Evolutionary conservation across 1,140 invertebrate genomes (phyloP).

Genomic region (Dendroctonus valens): DNA sequence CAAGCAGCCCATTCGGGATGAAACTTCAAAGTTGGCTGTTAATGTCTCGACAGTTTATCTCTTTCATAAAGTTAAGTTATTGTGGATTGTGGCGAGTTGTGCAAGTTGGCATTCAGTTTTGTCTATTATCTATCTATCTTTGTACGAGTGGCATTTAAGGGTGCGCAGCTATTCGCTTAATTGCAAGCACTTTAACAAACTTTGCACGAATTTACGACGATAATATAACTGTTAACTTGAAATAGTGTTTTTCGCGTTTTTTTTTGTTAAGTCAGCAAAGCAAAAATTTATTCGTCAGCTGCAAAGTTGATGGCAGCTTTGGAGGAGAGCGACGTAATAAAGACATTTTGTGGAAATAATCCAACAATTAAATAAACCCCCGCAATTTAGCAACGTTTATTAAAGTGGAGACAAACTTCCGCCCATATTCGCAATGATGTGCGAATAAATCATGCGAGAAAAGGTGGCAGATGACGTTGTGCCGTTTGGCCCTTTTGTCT

Average conservation of each 20-base stretch:
- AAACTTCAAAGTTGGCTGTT: conserved; percentile 17
- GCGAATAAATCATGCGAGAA: conserved; percentile 17
- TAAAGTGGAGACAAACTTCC: conserved; percentile 11
- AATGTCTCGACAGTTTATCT: conserved; percentile 21
- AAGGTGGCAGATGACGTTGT: conserved; percentile 12
- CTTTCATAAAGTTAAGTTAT: conserved; percentile 26
- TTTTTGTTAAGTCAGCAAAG: neutral
- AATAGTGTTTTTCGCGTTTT: neutral
- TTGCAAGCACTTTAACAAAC: conserved; percentile 3
- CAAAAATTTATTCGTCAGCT: too few species aligned
- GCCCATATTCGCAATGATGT: conserved; percentile 6
- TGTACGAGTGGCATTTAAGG: conserved; percentile 17
- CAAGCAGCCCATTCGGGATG: neutral
- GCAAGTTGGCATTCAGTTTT: conserved; percentile 23
- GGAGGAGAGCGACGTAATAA: too few species aligned
- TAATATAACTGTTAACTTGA: conserved; percentile 4
- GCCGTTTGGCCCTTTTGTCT: conserved; percentile 10
- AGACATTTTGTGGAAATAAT: too few species aligned
- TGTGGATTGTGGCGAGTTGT: conserved; percentile 18
- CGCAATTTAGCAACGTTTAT: conserved; percentile 7
- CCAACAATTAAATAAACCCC: conserved; percentile 4
- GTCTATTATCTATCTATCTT: conserved; percentile 21
- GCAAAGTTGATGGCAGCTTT: too few species aligned
- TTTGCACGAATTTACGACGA: conserved; percentile 3
- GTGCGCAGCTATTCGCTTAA: conserved; percentile 9